Evolutionary conservation across 2,888 invertebrate species (phyloP), one percentile per base, ranked within the genome.

Genomic region (Ligdia adustata): DNA sequence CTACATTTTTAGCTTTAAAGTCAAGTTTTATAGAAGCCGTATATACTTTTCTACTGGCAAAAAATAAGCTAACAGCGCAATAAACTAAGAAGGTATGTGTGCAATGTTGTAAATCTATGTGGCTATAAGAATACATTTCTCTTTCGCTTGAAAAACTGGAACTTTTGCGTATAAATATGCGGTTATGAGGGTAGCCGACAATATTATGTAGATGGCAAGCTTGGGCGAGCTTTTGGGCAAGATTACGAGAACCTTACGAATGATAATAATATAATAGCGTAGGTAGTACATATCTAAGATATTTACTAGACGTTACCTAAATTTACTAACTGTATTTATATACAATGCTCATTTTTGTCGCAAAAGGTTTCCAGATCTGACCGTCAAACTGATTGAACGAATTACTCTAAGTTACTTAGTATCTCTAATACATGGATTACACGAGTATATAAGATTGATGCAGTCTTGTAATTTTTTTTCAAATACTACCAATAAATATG

Each of bases 81-180:
- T 34, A 43, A 38, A 33, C 28, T 34, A 43, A 29, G 18, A 15
- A 22, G 42, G 42, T 49, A 48, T 16, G 32, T 12, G 20, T 38
- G 42, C 42, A 47, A 49, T 38, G 43, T 28, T 24, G 42, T 43
- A 49, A 43, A 49, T 43, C 28, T 49, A 38, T 43, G 48, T 33
- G 41, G 48, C 27, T 12, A 24, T 47, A 32, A 43, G 28, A 43
- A 49, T 49, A 49, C 28, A 49, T 49, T 43, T 38, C 33, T 42
- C 27, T 22, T 32, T 9, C 22, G 42, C 20, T 22, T 33, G 34
- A 48, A 38, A 48, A 48, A 48, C 32, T 48, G 41, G 31, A 32
- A 49, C 42, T 42, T 42, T 7, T 27, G 33, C 42, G 42, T 43
- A 49, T 49, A 49, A 49, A 43, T 49, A 49, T 38, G 42, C 43